phyloP scores from a whole-genome alignment of 2,888 invertebrate genomes.

The Ethmia dodecea region DNA sequence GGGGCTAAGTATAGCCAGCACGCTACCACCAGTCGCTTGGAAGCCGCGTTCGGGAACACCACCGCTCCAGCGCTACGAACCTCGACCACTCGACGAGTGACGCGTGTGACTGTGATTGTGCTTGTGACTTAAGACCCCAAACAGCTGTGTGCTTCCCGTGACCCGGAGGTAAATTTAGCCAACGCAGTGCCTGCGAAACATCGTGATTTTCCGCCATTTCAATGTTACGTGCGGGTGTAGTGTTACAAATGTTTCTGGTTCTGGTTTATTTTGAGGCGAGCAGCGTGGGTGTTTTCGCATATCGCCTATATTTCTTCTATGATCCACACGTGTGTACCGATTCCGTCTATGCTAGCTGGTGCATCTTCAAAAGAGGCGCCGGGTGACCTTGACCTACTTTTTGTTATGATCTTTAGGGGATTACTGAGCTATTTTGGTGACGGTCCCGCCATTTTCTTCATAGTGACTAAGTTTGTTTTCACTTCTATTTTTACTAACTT shows the following conservation, averaged over 20 bases:
- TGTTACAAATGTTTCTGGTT: conserved; percentile 63
- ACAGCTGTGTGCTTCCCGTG: conserved; percentile 26
- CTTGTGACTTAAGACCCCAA: conserved; percentile 39
- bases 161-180: too few species aligned
- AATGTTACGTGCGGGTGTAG: conserved; percentile 58
- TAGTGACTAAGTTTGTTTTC: too few species aligned
- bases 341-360: neutral
- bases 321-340: conserved; percentile 16
- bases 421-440: conserved; percentile 15
- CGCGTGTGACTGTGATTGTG: conserved; percentile 73
- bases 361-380: conserved; percentile 20
- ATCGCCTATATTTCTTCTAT: conserved; percentile 33
- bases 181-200: too few species aligned
- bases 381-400: conserved; percentile 68
- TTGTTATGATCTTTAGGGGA: conserved; percentile 17
- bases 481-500: too few species aligned
- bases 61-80: conserved; percentile 66
- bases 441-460: conserved; percentile 8
- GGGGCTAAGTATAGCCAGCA: conserved; percentile 61
- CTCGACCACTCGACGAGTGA: conserved; percentile 72
- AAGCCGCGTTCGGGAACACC: conserved; percentile 70
- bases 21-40: conserved; percentile 62
- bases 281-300: conserved; percentile 53
- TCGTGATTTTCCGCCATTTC: conserved; percentile 41
- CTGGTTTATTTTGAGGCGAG: conserved; percentile 62